Conservation (phyloP, 92 coral and sea anemone genomes). For the Heliopora coerulea region DNA sequence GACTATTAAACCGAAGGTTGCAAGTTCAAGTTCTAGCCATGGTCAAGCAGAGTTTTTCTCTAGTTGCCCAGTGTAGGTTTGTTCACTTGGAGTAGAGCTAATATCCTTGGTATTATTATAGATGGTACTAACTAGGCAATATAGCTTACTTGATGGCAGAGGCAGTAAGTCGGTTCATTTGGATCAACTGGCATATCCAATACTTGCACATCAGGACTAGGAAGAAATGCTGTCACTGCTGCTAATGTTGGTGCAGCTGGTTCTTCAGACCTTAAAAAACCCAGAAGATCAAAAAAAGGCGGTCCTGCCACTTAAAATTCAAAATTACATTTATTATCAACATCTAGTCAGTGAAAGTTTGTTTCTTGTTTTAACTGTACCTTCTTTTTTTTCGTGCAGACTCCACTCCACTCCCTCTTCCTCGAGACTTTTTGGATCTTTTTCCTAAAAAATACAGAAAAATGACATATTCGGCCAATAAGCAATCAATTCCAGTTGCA, state of each 20-base stretch:
- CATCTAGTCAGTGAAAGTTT: too few species aligned
- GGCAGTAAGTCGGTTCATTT: slow-evolving; percentile 97
- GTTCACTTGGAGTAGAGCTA: too few species aligned
- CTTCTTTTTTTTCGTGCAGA: slow-evolving; percentile 77
- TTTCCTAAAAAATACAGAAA: slow-evolving; percentile 44
- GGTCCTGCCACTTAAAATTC: too few species aligned
- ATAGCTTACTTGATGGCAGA: slow-evolving; percentile 93
- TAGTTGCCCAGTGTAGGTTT: too few species aligned
- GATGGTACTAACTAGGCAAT: too few species aligned
- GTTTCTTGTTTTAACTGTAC: too few species aligned
- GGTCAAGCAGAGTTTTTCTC: too few species aligned
- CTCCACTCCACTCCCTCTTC: slow-evolving; percentile 48
- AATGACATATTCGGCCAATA: background rate
- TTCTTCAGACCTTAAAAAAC: slow-evolving; percentile 39
- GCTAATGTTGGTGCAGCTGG: slow-evolving; percentile 76
- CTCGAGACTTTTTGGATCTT: slow-evolving; percentile 62
- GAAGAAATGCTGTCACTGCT: slow-evolving; percentile 80
- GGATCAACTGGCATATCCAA: slow-evolving; percentile 99
- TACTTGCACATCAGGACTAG: slow-evolving; percentile 95
- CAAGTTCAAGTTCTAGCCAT: too few species aligned
- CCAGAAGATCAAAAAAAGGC: slow-evolving; percentile 7
- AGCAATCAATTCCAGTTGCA: too few species aligned
- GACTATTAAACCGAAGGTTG: too few species aligned
- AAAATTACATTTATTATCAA: too few species aligned
- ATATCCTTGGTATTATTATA: too few species aligned